phyloP scores from a whole-genome alignment of 2,113 vertebrate genomes.

The Orthonyx spaldingii region DNA sequence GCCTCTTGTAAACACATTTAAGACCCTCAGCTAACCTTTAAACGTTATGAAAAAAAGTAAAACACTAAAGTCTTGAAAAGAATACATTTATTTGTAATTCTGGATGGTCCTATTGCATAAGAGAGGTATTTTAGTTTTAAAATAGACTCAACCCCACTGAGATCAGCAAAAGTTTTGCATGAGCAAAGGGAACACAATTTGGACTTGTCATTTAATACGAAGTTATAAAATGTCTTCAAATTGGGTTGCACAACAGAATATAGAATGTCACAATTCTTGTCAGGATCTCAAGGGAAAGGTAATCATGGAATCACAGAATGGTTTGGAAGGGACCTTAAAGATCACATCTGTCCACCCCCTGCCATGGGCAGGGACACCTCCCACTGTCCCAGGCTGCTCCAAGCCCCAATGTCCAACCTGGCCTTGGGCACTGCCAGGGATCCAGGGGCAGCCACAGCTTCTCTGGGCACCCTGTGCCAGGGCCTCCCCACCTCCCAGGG shows the following conservation, averaged over 20 bases:
- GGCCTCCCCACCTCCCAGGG: accelerated
- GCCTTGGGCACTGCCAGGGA: neutral
- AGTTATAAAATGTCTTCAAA: neutral
- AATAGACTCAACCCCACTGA: neutral
- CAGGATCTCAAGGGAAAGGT: neutral
- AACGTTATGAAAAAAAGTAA: neutral
- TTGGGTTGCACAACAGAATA: neutral
- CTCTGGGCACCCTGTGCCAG: neutral
- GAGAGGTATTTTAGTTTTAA: neutral
- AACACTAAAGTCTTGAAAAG: neutral
- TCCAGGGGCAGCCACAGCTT: neutral
- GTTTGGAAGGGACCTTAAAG: neutral
- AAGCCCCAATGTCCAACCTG: accelerated
- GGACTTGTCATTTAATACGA: neutral
- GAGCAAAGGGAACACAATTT: neutral
- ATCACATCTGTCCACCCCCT: neutral
- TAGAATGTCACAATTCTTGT: neutral
- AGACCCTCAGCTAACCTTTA: neutral
- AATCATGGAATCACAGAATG: neutral
- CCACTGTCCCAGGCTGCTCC: neutral
- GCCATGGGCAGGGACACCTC: neutral
- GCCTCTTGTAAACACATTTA: neutral
- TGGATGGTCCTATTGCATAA: neutral
- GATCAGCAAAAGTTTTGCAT: neutral
- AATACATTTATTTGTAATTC: neutral